Evolutionary conservation across 1,140 invertebrate genomes (phyloP).

Genomic region (Drosophila guanche): DNA sequence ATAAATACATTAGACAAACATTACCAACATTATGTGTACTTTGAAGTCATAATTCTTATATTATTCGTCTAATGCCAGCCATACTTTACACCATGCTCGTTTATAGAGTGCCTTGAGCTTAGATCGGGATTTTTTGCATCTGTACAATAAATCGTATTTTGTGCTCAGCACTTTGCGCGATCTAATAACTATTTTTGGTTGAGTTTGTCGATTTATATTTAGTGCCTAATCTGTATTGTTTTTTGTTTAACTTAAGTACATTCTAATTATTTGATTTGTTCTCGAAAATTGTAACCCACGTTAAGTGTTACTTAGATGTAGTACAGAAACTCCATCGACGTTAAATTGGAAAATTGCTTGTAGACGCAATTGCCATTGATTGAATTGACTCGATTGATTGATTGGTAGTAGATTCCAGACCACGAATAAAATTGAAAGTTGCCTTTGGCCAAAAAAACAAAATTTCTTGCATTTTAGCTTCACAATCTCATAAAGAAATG

Average conservation of each 20-base stretch:
- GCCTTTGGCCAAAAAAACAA: conserved; percentile 15
- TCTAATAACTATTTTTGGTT: conserved; percentile 35
- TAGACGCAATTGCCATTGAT: conserved; percentile 21
- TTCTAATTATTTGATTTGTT: conserved; percentile 6
- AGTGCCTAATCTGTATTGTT: conserved; percentile 32
- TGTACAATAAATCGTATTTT: conserved; percentile 48
- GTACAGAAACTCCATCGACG: conserved; percentile 24
- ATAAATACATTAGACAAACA: conserved; percentile 5
- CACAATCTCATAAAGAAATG: conserved; percentile 43
- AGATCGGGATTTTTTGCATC: conserved; percentile 12
- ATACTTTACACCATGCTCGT: conserved; percentile 17
- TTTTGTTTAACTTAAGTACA: conserved; percentile 13
- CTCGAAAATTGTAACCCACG: conserved; percentile 24
- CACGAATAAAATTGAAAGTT: conserved; percentile 37
- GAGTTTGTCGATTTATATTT: conserved; percentile 35
- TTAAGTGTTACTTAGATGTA: conserved; percentile 43
- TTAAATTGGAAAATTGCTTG: conserved; percentile 23
- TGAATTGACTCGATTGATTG: conserved; percentile 16
- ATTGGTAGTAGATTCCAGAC: conserved; percentile 33
- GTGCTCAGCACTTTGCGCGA: conserved; percentile 60
- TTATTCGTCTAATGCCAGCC: conserved; percentile 21
- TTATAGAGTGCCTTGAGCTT: conserved; percentile 42
- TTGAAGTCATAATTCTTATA: conserved; percentile 18
- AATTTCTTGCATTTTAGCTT: conserved; percentile 46
- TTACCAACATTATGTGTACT: conserved; percentile 24